phyloP scores from a whole-genome alignment of 2,888 invertebrate species.

The Drosophila vallismaia region DNA sequence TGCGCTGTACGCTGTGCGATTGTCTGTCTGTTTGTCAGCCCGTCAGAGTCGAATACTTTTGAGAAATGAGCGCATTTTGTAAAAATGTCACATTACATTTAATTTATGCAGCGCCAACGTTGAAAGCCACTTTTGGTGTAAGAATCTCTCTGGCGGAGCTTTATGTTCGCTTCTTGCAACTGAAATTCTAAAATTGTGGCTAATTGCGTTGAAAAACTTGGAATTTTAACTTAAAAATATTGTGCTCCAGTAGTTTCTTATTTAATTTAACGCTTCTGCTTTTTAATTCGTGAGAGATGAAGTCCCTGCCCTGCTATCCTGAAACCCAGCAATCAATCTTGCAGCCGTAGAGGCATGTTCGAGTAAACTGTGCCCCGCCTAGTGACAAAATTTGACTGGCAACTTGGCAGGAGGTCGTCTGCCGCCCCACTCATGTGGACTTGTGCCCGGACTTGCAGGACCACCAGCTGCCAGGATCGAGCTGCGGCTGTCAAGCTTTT shows the following conservation, averaged over 20 bases:
- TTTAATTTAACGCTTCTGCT: no score
- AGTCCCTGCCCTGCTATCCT: conserved; percentile 3
- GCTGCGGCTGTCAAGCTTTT: conserved; percentile 71
- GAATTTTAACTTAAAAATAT: no score
- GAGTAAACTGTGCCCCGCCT: conserved; percentile 12
- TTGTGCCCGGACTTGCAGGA: conserved; percentile 20
- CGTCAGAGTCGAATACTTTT: conserved; percentile 71
- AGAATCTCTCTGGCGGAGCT: conserved; percentile 3
- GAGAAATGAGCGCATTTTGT: conserved; percentile 83
- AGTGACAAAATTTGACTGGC: conserved; percentile 47
- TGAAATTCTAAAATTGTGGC: no score
- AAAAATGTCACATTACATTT: conserved; percentile 83
- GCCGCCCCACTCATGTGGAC: conserved; percentile 24
- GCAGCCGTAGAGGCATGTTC: conserved; percentile 3
- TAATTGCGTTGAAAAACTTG: no score
- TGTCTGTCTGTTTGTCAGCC: conserved; percentile 8
- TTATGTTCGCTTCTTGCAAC: conserved; percentile 15
- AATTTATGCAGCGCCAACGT: conserved; percentile 78
- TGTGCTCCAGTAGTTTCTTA: no score
- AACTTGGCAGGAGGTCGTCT: conserved; percentile 38
- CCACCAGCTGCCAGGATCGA: conserved; percentile 42
- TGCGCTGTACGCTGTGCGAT: not conserved
- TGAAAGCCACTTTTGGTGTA: conserved; percentile 23
- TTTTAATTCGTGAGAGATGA: not conserved
- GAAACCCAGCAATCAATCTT: conserved; percentile 22